These are phyloP conservation scores for Isotomurus palustris DNA, from an alignment of 2,888 invertebrate species.

Conservation along the genomic window DNA sequence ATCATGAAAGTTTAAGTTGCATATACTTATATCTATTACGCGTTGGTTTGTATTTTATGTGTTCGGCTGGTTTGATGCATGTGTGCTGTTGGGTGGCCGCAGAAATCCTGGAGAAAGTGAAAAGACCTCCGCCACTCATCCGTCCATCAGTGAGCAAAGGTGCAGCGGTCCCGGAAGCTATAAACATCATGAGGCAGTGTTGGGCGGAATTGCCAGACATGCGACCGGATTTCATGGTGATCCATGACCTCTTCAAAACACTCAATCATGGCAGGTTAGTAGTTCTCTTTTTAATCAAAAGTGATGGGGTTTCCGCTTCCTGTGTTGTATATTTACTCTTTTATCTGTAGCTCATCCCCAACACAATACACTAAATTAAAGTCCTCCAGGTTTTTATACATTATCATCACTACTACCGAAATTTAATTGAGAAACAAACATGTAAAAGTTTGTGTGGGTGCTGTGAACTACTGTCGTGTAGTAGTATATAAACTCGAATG, in stretches of 20 bases:
- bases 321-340: too few species aligned
- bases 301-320: too few species aligned
- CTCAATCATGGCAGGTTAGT: constrained; percentile 78
- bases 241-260: constrained; percentile 81
- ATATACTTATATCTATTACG: too few species aligned
- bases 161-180: constrained; percentile 89
- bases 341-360: too few species aligned
- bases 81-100: constrained; percentile 37
- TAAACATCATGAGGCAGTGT: constrained; percentile 77
- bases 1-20: background rate
- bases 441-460: too few species aligned
- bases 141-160: constrained; percentile 91
- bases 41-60: too few species aligned
- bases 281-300: background rate
- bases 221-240: constrained; percentile 80
- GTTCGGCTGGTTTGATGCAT: background rate
- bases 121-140: constrained; percentile 82
- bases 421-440: too few species aligned
- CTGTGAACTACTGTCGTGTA: too few species aligned
- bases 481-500: too few species aligned
- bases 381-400: too few species aligned
- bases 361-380: too few species aligned
- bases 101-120: constrained; percentile 84
- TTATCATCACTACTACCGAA: too few species aligned
- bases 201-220: constrained; percentile 87